Evolutionary conservation across 2,113 vertebrate species (phyloP).

Genomic region (Podarcis cretensis): DNA sequence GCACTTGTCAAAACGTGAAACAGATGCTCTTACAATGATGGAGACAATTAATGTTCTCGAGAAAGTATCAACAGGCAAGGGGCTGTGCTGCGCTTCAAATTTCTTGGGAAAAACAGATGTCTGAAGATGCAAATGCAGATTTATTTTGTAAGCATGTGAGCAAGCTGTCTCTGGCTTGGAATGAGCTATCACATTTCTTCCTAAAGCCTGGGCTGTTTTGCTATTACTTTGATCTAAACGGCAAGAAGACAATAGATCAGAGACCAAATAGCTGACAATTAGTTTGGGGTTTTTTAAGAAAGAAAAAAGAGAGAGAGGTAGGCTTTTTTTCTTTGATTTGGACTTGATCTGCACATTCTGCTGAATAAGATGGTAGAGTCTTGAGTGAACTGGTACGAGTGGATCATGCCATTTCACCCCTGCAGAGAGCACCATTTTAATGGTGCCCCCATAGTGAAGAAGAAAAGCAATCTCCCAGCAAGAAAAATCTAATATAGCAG

Average conservation of each 20-base stretch:
- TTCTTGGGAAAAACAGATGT: constrained; percentile 61
- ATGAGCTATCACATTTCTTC: constrained; percentile 51
- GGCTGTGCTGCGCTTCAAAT: constrained; percentile 59
- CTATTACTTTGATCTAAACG: constrained; percentile 42
- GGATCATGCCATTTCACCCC: background rate
- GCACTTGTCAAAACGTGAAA: constrained; percentile 80
- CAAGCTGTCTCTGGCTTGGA: constrained; percentile 44
- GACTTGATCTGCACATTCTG: constrained; percentile 18
- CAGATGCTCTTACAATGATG: constrained; percentile 79
- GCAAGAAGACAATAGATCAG: fast-evolving
- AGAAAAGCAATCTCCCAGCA: too few species aligned
- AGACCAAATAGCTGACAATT: constrained; percentile 1
- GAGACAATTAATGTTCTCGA: constrained; percentile 79
- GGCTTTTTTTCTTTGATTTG: constrained; percentile 14
- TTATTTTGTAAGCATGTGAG: constrained; percentile 68
- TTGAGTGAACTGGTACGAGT: background rate
- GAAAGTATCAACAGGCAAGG: constrained; percentile 65
- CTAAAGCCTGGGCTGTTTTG: constrained; percentile 21
- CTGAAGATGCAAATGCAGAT: constrained; percentile 70
- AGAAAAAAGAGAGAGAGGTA: background rate
- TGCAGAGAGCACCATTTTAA: background rate
- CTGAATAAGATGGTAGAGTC: constrained; percentile 36
- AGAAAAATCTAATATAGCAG: too few species aligned
- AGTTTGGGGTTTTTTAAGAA: constrained; percentile 24
- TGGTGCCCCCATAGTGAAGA: background rate